These are phyloP conservation scores for Brachyalestes nurse DNA, from an alignment of 2,797 vertebrate species.

Conservation along the genomic window DNA sequence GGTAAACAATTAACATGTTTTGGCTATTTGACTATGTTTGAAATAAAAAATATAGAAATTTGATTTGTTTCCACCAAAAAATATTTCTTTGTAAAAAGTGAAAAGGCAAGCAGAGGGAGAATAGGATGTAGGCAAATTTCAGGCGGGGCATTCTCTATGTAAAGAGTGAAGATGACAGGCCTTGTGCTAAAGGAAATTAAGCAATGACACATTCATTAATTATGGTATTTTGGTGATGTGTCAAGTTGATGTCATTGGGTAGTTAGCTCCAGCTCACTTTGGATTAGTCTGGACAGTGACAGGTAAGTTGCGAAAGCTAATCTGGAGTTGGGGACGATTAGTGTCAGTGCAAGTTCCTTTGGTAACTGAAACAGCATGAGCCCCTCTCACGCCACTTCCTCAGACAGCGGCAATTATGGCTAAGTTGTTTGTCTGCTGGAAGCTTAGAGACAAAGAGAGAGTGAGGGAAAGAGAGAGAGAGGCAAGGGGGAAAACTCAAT, in stretches of 20 bases:
- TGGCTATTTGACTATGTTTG: no score
- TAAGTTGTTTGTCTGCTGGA: slow-evolving; percentile 52
- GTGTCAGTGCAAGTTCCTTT: slow-evolving; percentile 27
- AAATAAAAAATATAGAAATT: background rate
- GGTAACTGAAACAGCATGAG: slow-evolving; percentile 15
- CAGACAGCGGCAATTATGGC: slow-evolving; percentile 54
- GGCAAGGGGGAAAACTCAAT: slow-evolving; percentile 35
- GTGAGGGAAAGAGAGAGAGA: background rate
- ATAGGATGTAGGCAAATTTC: background rate
- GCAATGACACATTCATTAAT: slow-evolving; percentile 37
- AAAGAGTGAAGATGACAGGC: slow-evolving; percentile 1
- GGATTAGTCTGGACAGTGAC: slow-evolving; percentile 24
- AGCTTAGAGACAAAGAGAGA: slow-evolving; percentile 26
- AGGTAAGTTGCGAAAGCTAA: slow-evolving; percentile 31
- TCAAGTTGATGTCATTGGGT: slow-evolving; percentile 20
- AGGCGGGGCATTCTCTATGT: background rate
- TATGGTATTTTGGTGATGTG: slow-evolving; percentile 21
- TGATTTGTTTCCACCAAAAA: background rate
- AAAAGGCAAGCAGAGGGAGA: background rate
- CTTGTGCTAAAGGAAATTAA: background rate
- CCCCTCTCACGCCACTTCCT: slow-evolving; percentile 30
- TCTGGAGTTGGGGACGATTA: slow-evolving; percentile 43
- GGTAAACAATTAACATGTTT: no score
- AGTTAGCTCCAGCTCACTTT: slow-evolving; percentile 35
- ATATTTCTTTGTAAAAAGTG: background rate